A percentile compares a stretch with the other conserved stretches of the same genome.
Conservation (phyloP, 2,888 invertebrate genomes). For the Cephus rjabovi region DNA sequence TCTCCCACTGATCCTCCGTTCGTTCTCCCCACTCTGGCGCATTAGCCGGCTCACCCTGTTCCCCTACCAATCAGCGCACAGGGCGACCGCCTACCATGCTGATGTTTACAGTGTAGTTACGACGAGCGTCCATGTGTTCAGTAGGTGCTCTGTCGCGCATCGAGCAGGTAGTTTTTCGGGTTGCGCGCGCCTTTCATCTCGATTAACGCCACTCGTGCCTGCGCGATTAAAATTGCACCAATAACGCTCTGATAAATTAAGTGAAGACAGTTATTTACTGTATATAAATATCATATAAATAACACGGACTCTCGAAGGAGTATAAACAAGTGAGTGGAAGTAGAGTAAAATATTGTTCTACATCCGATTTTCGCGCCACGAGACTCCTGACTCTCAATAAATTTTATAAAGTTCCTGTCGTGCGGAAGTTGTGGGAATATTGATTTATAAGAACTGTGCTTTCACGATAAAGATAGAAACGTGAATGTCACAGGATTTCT, state of each 20-base stretch:
- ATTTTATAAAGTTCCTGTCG: not conserved
- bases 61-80: not conserved
- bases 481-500: not conserved
- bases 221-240: slow-evolving; percentile 4
- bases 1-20: not conserved
- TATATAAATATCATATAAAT: not conserved
- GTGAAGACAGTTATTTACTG: not conserved
- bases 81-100: not conserved
- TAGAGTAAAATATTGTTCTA: not conserved
- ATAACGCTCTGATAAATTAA: not conserved
- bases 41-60: not conserved
- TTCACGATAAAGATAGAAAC: not conserved
- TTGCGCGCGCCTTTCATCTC: slow-evolving; percentile 29
- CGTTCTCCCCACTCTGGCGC: not conserved
- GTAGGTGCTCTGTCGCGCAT: slow-evolving; percentile 53
- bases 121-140: slow-evolving; percentile 59
- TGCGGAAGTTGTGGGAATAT: not conserved
- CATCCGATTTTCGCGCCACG: not conserved
- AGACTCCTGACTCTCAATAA: not conserved
- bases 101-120: slow-evolving; percentile 58
- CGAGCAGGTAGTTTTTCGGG: slow-evolving; percentile 33
- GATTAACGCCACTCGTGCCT: slow-evolving; percentile 22
- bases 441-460: not conserved
- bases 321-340: not conserved
- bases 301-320: not conserved